Base-by-base conservation (phyloP, 2,888 invertebrate species). In the Metopia argyrocephala region DNA sequence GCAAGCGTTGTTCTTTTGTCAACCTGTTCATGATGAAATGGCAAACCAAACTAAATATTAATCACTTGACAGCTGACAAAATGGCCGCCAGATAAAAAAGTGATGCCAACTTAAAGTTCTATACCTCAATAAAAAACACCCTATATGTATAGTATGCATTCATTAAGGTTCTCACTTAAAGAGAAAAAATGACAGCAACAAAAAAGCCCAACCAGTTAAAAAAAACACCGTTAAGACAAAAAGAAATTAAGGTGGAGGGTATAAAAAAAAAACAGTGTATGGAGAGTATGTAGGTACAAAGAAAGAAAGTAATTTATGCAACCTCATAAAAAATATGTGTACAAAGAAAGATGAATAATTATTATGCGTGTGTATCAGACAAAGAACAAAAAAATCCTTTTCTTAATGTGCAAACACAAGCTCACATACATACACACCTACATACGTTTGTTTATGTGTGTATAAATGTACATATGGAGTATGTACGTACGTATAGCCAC, bases 241-340 rank as follows among this genome's bases (percentile, higher is more conserved):
- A 15, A 38, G 12, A 25, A 25, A 27, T 23, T 18, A 27, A n/a
- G 23, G 21, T 54, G 54, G 15, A 9, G 45, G n/a, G 52, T 28
- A n/a, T n/a, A 56, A 27, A 52, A 23, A 28, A 28, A 31, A n/a
- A n/a, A n/a, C n/a, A n/a, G n/a, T n/a, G n/a, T n/a, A 50, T 46
- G n/a, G 12, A 45, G 5, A 12, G 62, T 52, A 54, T 52, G 45
- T 27, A 48, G 3, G 46, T 59, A 7, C n/a, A 23, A 61, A 57
- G 57, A 66, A 81, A 70, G 56, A 78, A 81, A 81, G 81, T 81
- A 81, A 81, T 81, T 81, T 78, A 78, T 81, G 78, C 81, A 81
- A 66, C 78, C 70, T 69, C 81, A 81, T 74, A 81, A 73, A 71
- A 50, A 79, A 59, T 7, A 52, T 4, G 23, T 21, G 3, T 5